Evolutionary conservation across 2,113 vertebrate genomes (phyloP).

Genomic region (Merops nubicus): DNA sequence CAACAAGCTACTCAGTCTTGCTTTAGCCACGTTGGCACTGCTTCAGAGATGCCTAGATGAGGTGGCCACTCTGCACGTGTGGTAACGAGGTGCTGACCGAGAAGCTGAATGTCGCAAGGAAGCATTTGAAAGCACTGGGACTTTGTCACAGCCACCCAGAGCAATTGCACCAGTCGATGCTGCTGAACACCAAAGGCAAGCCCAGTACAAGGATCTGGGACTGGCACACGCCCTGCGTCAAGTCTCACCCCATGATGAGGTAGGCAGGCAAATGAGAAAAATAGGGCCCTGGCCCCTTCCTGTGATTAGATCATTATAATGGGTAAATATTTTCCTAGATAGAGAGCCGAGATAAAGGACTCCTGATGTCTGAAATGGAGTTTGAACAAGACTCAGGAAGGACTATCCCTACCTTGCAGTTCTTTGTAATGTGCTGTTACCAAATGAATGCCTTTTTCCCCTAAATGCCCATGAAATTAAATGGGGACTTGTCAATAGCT

Average conservation of each 20-base stretch:
- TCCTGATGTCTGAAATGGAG: constrained; percentile 13
- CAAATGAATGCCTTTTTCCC: neutral
- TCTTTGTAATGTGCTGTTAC: neutral
- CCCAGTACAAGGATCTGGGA: neutral
- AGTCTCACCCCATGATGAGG: constrained; percentile 21
- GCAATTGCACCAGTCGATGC: neutral
- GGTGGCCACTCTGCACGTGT: neutral
- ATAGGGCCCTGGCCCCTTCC: constrained; percentile 34
- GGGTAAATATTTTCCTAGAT: constrained; percentile 67
- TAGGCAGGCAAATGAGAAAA: constrained; percentile 1
- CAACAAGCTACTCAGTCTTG: neutral
- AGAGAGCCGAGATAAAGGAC: constrained; percentile 33
- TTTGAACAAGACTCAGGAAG: constrained; percentile 4
- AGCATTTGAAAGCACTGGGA: neutral
- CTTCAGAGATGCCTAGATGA: neutral
- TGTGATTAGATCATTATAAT: constrained; percentile 48
- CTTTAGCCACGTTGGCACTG: accelerated
- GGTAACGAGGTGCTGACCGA: neutral
- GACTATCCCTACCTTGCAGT: neutral
- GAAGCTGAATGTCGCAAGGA: neutral
- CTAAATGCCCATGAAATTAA: neutral
- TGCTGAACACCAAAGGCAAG: neutral
- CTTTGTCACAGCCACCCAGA: neutral
- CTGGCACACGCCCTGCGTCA: neutral
- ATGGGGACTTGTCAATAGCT: neutral